phyloP scores from a whole-genome alignment of 2,113 vertebrate species.

The Nycticorax nycticorax region DNA sequence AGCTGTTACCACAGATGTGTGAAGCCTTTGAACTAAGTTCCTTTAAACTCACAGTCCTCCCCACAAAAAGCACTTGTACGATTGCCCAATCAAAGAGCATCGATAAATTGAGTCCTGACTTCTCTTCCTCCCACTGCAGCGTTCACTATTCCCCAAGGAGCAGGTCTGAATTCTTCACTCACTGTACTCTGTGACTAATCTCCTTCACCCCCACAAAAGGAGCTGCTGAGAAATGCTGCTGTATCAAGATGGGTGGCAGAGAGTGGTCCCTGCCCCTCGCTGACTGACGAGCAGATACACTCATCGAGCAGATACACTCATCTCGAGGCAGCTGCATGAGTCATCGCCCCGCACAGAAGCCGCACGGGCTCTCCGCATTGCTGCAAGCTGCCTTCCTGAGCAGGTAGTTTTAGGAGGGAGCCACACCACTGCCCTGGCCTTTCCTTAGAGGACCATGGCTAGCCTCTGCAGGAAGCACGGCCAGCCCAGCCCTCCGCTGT shows the following conservation, averaged over 20 bases:
- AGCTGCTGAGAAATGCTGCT: not conserved
- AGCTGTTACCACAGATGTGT: not conserved
- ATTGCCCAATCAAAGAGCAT: not conserved
- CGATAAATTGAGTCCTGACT: not conserved
- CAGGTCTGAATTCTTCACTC: not conserved
- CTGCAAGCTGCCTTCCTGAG: not conserved
- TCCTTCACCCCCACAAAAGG: not conserved
- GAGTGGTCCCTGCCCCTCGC: not conserved
- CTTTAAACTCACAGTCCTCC: not conserved
- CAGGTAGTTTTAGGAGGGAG: not conserved
- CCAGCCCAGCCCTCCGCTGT: not conserved
- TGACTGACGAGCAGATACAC: not conserved
- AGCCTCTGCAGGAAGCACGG: not conserved
- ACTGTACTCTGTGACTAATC: not conserved
- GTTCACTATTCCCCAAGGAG: not conserved
- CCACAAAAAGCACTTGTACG: not conserved
- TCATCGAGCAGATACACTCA: not conserved
- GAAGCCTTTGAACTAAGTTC: constrained; percentile 21
- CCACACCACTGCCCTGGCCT: not conserved
- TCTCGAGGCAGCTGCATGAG: not conserved
- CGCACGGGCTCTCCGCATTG: not conserved
- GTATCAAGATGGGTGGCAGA: not conserved
- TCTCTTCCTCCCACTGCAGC: not conserved
- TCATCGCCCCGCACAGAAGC: not conserved
- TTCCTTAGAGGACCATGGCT: not conserved